Evolutionary conservation across 2,113 vertebrate genomes (phyloP).

Genomic region (Brevimyrus niger): DNA sequence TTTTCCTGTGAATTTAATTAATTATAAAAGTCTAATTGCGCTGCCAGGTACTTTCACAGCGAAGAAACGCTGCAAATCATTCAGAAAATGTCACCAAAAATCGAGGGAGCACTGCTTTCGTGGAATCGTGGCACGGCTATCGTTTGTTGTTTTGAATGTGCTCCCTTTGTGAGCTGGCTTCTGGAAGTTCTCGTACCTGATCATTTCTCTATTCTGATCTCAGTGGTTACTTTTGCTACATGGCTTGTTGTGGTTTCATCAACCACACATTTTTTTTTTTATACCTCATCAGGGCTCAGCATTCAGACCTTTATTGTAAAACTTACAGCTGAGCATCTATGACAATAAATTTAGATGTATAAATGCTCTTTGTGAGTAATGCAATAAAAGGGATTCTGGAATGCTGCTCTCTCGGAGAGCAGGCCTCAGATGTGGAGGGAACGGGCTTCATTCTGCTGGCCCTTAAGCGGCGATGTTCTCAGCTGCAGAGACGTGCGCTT

Average conservation of each 20-base stretch:
- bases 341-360: not conserved
- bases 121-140: not conserved
- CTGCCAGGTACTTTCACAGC: not conserved
- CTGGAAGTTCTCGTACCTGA: not conserved
- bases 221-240: not conserved
- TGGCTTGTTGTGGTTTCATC: not conserved
- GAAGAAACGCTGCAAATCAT: not conserved
- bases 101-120: not conserved
- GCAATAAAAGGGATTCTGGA: not conserved
- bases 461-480: not conserved
- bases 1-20: not conserved
- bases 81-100: not conserved
- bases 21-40: not conserved
- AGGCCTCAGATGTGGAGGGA: not conserved
- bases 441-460: not conserved
- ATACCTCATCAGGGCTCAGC: not conserved
- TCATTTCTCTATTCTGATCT: not conserved
- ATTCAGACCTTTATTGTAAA: not conserved
- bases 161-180: not conserved
- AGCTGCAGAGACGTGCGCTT: not conserved
- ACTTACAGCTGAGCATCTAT: not conserved
- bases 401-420: not conserved
- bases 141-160: not conserved
- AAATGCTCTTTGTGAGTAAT: not conserved
- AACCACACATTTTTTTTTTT: not conserved